phyloP scores from a whole-genome alignment of 1,140 invertebrate genomes.

The Temnothorax longispinosus region DNA sequence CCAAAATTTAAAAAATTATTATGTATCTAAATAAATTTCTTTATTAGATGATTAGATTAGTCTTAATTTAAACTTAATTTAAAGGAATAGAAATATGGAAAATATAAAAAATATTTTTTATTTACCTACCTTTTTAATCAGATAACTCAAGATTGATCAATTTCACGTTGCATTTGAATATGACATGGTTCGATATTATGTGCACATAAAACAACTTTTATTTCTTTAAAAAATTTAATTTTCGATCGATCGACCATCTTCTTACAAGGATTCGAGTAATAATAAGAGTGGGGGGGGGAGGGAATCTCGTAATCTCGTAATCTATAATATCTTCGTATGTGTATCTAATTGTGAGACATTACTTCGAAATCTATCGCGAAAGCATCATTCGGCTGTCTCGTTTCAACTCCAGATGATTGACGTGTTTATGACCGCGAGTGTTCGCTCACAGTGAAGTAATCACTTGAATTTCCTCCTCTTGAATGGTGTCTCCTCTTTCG shows the following conservation, averaged over 20 bases:
- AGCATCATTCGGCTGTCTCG: slow-evolving; percentile 33
- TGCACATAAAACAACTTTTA: background rate
- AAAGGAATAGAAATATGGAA: too few species aligned
- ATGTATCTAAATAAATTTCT: background rate
- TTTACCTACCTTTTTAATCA: background rate
- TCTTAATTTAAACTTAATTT: background rate
- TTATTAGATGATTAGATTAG: background rate
- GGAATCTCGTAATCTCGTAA: background rate
- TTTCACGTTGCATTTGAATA: background rate
- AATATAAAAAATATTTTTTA: background rate
- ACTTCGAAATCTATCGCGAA: slow-evolving; percentile 1
- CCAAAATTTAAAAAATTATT: background rate
- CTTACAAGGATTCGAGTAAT: background rate
- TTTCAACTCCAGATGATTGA: slow-evolving; percentile 66
- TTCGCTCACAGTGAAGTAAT: slow-evolving; percentile 26
- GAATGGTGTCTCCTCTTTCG: slow-evolving; percentile 46
- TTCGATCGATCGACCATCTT: background rate
- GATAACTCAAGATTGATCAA: background rate
- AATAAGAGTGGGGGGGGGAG: background rate
- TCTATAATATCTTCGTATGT: background rate
- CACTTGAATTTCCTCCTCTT: slow-evolving; percentile 14
- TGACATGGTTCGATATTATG: background rate
- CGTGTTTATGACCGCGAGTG: slow-evolving; percentile 67
- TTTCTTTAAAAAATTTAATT: background rate
- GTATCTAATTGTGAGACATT: slow-evolving; percentile 4